Evolutionary conservation across 1,140 invertebrate species (phyloP).

Genomic region (Onthophagus taurus): DNA sequence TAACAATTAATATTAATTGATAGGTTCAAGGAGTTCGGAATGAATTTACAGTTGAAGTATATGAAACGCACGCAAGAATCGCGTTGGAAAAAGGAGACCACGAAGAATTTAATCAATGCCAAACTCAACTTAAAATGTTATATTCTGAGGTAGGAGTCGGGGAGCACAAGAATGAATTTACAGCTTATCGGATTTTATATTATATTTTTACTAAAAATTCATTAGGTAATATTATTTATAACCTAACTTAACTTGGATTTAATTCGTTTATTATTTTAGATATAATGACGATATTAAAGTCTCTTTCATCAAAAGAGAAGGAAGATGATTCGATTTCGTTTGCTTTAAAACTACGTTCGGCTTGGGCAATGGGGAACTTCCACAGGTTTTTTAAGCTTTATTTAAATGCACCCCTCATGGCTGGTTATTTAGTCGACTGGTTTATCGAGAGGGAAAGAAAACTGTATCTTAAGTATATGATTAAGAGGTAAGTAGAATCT

Average conservation of each 20-base stretch:
- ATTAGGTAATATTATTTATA: constrained; percentile 56
- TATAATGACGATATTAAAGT: constrained; percentile 81
- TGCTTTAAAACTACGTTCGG: constrained; percentile 76
- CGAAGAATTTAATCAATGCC: constrained; percentile 98
- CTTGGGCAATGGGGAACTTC: constrained; percentile 87
- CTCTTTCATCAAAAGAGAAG: constrained; percentile 67
- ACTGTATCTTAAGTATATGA: constrained; percentile 77
- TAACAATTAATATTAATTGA: constrained; percentile 26
- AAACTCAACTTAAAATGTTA: constrained; percentile 91
- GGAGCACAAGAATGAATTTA: constrained; percentile 79
- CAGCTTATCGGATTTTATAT: constrained; percentile 91
- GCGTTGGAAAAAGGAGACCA: constrained; percentile 95
- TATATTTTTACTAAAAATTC: constrained; percentile 96
- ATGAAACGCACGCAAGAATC: constrained; percentile 96
- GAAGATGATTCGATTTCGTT: constrained; percentile 76
- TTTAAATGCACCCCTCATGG: constrained; percentile 80
- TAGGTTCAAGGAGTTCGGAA: constrained; percentile 92
- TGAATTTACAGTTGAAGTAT: constrained; percentile 90
- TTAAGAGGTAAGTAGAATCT: constrained; percentile 96
- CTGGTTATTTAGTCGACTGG: constrained; percentile 95
- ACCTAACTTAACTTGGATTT: not conserved
- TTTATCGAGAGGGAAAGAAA: constrained; percentile 90
- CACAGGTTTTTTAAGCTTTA: constrained; percentile 89
- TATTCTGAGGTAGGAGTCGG: constrained; percentile 70
- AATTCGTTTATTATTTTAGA: constrained; percentile 53